phyloP scores from a whole-genome alignment of 2,113 vertebrate genomes.

The Scolopax mira region DNA sequence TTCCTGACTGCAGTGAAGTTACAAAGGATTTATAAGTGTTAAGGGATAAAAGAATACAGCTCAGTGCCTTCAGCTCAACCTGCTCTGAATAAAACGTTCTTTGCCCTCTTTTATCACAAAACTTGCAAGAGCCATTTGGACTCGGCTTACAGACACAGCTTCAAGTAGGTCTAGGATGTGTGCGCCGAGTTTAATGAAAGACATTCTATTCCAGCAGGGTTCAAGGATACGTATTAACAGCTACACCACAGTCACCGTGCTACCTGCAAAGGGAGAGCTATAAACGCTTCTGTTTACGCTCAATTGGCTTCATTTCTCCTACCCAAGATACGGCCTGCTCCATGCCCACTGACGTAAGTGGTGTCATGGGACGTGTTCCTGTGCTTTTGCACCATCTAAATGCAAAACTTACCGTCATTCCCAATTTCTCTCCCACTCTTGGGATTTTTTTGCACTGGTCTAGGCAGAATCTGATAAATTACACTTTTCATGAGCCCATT shows the following conservation, averaged over 20 bases:
- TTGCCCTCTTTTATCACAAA: background rate
- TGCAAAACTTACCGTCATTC: background rate
- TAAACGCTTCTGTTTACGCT: background rate
- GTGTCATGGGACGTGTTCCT: background rate
- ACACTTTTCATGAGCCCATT: background rate
- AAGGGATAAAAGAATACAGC: background rate
- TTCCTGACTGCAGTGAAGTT: background rate
- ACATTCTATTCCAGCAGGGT: background rate
- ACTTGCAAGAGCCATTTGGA: background rate
- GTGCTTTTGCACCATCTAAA: background rate
- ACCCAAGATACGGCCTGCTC: background rate
- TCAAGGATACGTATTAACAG: background rate
- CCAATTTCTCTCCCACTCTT: background rate
- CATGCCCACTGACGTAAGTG: background rate
- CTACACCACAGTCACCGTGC: accelerated
- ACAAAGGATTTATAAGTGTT: background rate
- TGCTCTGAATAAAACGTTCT: background rate
- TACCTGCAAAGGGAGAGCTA: background rate
- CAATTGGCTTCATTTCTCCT: background rate
- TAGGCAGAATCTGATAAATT: background rate
- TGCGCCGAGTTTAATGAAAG: background rate
- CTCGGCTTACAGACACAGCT: background rate
- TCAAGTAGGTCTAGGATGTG: background rate
- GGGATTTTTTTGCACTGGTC: background rate
- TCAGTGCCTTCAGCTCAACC: background rate